phyloP scores from a whole-genome alignment of 2,113 vertebrate genomes.

The Aegypius monachus region DNA sequence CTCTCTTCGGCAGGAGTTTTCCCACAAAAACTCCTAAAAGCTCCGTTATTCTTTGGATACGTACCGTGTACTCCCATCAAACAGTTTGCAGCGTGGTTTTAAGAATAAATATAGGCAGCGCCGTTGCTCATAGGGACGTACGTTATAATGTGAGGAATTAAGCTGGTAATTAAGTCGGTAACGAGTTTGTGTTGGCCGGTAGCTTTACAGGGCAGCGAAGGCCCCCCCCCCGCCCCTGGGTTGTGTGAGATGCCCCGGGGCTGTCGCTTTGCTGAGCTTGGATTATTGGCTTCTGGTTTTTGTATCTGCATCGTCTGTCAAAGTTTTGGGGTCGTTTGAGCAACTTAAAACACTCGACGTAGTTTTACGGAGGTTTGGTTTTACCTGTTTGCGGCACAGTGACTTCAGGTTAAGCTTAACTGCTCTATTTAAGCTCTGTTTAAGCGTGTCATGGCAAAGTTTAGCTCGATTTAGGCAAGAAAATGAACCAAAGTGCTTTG shows the following conservation, averaged over 20 bases:
- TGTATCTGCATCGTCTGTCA: rapidly evolving
- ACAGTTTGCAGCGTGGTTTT: rapidly evolving
- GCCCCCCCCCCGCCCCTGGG: rapidly evolving
- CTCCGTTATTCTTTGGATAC: background rate
- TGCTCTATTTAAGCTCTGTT: background rate
- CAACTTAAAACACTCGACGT: rapidly evolving
- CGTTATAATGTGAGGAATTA: background rate
- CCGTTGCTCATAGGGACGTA: rapidly evolving
- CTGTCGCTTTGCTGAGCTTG: background rate
- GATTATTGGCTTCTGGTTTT: background rate
- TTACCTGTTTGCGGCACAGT: rapidly evolving
- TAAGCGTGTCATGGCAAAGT: no score
- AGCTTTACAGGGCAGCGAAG: background rate
- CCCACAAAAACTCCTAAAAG: background rate
- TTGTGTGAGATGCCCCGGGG: background rate
- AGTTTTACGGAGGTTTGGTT: rapidly evolving
- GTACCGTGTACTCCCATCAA: rapidly evolving
- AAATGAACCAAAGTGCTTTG: background rate
- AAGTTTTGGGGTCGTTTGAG: background rate
- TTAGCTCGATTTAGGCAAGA: background rate
- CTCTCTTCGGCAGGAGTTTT: background rate
- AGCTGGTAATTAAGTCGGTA: background rate
- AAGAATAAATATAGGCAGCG: background rate
- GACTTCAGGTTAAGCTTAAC: background rate
- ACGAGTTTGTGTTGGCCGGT: background rate